Evolutionary conservation across 1,140 invertebrate genomes (phyloP), one percentile per base, ranked within the genome.

Genomic region (Zaprionus tsacasi): DNA sequence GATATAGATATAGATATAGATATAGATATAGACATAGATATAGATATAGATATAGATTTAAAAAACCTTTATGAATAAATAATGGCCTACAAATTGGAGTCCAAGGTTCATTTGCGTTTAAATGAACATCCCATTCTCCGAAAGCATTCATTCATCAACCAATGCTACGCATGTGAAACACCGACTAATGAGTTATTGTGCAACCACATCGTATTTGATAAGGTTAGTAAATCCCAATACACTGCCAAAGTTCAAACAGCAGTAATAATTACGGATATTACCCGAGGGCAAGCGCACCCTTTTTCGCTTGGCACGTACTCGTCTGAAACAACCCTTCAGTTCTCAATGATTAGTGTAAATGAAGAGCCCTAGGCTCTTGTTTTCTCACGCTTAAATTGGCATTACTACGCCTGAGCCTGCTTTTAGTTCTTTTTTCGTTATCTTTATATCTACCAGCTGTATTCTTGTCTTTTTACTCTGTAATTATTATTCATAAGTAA

Each of bases 121-220:
- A 89, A 88, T 88, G 78, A 88, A 69, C 69, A 79, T 52, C 45
- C 57, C 27, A 38, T 50, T 43, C 35, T 21, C 2, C 21, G 35
- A 45, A 45, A 15, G 27, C 21, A 17, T 63, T 55, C 17, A 27
- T 45, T 48, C 64, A 21, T 21, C 21, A 21, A 21, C 21, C 21
- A 15, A 55, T 59, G 52, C 10, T 45, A 25, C 54, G 60, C 38
- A 64, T 70, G 52, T 63, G 57, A 30, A 79, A 75, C 75, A 66
- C 74, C 59, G 57, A 75, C 85, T 90, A 89, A 89, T 89, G 85
- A 89, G 81, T 79, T 90, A 89, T 89, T 89, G 74, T 85, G 71
- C 38, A 15, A 65, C 33, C 21, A 17, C 48, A 64, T 57, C 17
- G 21, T 11, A 50, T 61, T 48, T 43, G 59, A 38, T 45, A 33